A percentile compares a stretch with the other conserved stretches of the same genome.
phyloP scores from a whole-genome alignment of 30 jellyfish, hydroid and myxozoan genomes.

The Chrysaora quinquecirrha region DNA sequence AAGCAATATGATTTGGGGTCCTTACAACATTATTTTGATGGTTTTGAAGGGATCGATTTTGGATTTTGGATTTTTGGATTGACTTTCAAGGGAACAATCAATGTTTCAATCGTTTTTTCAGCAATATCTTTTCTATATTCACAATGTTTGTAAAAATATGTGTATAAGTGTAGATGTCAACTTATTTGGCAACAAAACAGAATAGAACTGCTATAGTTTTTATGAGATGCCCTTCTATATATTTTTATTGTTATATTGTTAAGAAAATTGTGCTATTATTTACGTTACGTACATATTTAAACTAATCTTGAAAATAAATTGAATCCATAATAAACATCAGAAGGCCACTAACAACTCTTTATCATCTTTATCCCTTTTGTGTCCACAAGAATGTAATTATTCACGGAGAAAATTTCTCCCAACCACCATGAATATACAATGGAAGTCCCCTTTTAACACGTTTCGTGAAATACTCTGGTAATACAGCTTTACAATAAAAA shows the following conservation, averaged over 20 bases:
- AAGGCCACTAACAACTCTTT: not conserved
- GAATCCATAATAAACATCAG: not conserved
- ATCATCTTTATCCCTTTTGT: not conserved
- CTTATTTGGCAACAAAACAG: constrained; percentile 1
- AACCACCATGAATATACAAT: not conserved
- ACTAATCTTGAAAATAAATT: not conserved
- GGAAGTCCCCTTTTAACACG: constrained; percentile 5
- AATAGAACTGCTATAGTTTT: not conserved
- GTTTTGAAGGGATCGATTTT: not conserved
- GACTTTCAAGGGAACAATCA: not conserved
- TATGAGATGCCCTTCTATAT: not conserved
- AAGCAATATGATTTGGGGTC: not conserved
- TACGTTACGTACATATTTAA: not conserved
- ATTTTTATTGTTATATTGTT: not conserved
- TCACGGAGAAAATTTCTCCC: constrained; percentile 1
- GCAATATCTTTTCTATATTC: not conserved
- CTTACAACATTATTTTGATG: not conserved
- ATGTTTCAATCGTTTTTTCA: not conserved
- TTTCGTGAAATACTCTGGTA: not conserved
- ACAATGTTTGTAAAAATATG: not conserved
- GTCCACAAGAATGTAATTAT: not conserved
- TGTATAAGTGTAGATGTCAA: not conserved
- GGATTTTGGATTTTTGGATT: not conserved
- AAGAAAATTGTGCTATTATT: not conserved
- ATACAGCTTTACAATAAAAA: not conserved